Base-by-base conservation (phyloP, 2,888 invertebrate species). In the Ischnus inquisitorius region DNA sequence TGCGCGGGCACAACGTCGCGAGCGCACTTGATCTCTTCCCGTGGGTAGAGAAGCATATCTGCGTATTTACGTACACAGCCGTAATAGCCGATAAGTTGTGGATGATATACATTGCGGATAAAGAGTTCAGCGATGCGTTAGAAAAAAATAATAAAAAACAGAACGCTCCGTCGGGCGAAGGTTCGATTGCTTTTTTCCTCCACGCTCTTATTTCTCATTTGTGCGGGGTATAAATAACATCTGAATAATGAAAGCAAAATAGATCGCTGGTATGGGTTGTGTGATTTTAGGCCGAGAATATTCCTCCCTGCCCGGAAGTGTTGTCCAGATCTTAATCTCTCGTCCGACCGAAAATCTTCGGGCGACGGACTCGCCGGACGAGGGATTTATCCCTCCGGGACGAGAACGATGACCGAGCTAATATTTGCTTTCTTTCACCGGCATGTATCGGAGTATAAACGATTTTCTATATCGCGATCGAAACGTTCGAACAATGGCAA, bases 71-170 rank as follows among this genome's bases (percentile, higher is more conserved):
- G 22, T 22, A 57, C 10, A 22, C 22, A 60, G 65, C 34, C 3
- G 19, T 69, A 12, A 48, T 78, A 62, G 46, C 22, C 57, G 68
- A 78, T 78, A 78, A 78, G 39, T 28, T 51, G 10, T 51, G 34
- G 62, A 8, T 46, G 41, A 46, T 14, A 22, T n/a, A 62, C 14
- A 51, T 28, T 16, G 19, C 3, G 46, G 25, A 54, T 51, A 64
- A 69, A 51, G 48, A 25, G 64, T 68, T 57, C 60, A 74, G 46
- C 71, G 77, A 74, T 39, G 64, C 48, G 57, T 80, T 14, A 79
- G 68, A 69, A 83, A 80, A 54, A 80, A 71, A 22, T 77, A 79
- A 72, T 82, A 76, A 67, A 82, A 77, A 82, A 77, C 79, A 48
- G 28, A 71, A 82, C 74, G 79, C 69, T 65, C 8, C 28, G 48